Evolutionary conservation across 2,888 invertebrate species (phyloP).

Genomic region (Elmis aenea): DNA sequence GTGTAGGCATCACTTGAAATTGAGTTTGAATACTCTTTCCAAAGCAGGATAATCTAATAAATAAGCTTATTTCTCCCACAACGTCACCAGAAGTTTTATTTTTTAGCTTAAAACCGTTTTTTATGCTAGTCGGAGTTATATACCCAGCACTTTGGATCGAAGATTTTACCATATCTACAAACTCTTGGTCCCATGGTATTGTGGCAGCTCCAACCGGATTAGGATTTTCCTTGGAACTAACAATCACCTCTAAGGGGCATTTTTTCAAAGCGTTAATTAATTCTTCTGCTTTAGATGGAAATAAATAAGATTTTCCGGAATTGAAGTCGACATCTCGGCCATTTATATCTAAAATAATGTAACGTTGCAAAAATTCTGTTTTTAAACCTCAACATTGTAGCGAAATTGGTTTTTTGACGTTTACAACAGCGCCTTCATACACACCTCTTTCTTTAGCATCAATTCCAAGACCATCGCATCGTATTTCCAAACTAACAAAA

Average conservation of each 20-base stretch:
- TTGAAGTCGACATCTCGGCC: constrained; percentile 42
- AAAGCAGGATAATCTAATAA: constrained; percentile 50
- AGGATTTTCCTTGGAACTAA: constrained; percentile 48
- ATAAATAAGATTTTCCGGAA: constrained; percentile 53
- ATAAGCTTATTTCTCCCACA: constrained; percentile 49
- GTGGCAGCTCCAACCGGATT: constrained; percentile 46
- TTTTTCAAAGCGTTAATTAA: constrained; percentile 47
- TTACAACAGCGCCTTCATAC: too few relatives aligned
- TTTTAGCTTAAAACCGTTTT: constrained; percentile 45
- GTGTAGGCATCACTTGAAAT: constrained; percentile 28
- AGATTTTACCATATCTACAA: constrained; percentile 49
- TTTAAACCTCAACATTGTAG: too few relatives aligned
- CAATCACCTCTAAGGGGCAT: constrained; percentile 50
- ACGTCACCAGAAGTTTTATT: constrained; percentile 36
- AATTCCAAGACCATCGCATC: constrained; percentile 46
- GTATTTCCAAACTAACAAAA: constrained; percentile 49
- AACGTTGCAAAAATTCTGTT: too few relatives aligned
- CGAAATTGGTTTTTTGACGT: too few relatives aligned
- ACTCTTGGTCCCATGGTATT: constrained; percentile 50
- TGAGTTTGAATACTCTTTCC: constrained; percentile 47
- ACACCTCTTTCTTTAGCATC: constrained; percentile 29
- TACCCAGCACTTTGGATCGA: constrained; percentile 34
- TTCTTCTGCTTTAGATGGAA: constrained; percentile 49
- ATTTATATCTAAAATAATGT: constrained; percentile 21
- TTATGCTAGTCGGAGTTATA: constrained; percentile 40